Base-by-base conservation (phyloP, 2,888 invertebrate genomes). In the Leptinotarsa peninsularis region DNA sequence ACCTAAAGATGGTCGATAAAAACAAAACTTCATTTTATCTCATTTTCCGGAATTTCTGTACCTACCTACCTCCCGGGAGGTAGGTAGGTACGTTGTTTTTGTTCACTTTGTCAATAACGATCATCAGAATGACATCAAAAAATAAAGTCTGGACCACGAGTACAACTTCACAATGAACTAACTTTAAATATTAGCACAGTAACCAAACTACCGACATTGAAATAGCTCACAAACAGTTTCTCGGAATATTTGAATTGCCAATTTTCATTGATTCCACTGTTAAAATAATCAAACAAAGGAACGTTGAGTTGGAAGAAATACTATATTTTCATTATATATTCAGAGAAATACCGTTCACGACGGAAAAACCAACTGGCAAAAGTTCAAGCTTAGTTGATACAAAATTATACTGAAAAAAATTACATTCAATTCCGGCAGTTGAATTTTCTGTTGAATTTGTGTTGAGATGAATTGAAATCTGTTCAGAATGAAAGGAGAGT, bases 271-370 rank as follows among this genome's bases (percentile, higher is more conserved):
- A 63, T 27, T 33, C 33, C 43, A 14, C 17, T 43, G 43, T n/a
- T 63, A 17, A 63, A 63, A 27, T 33, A 63, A 63, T 63, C 7
- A 63, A 63, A 63, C 63, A 63, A 43, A 63, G 63, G 63, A 63
- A 63, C 33, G 43, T 63, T 63, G n/a, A 10, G 63, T 63, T 17
- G 33, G 3, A 33, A 58, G 5, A 23, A 58, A 63, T 63, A 15
- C 33, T 63, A 43, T 63, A 63, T 63, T 63, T 63, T n/a, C 4
- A 63, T 63, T 63, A 18, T 27, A n/a, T n/a, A 33, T 63, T n/a
- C 43, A 43, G 33, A 63, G 63, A 63, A 58, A 58, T 58, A 21
- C 15, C 21, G 13, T 21, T 10, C 23, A 63, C 63, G 63, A 63
- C 4, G 63, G 63, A 33, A 63, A 63, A 63, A 63, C 63, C 63